Conservation (phyloP, 1,140 invertebrate genomes). For the Temnothorax nylanderi region DNA sequence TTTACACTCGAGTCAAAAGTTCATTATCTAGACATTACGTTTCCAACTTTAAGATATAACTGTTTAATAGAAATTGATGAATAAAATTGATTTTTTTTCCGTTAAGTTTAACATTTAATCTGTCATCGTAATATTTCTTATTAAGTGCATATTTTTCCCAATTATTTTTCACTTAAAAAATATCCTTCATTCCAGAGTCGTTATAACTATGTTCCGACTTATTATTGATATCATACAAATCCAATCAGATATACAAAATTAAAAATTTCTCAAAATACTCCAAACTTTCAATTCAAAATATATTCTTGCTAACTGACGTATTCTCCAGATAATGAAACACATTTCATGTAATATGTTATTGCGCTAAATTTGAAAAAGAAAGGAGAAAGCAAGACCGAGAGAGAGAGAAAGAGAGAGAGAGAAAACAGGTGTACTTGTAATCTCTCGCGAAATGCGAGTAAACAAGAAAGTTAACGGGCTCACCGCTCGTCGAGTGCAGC, state of each 20-base stretch:
- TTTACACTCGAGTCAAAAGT: not conserved
- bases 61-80: not conserved
- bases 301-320: not conserved
- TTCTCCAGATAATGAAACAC: not conserved
- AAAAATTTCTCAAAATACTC: not conserved
- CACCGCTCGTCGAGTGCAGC: conserved; percentile 81
- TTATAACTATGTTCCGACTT: not conserved
- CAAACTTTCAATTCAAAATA: not conserved
- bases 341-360: not conserved
- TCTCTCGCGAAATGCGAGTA: conserved; percentile 81
- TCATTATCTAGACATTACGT: not conserved
- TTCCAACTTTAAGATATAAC: not conserved
- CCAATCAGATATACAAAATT: not conserved
- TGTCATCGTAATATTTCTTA: not conserved
- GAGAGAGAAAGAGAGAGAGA: conserved; percentile 57
- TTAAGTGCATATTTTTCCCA: not conserved
- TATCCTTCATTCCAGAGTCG: not conserved
- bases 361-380: not conserved
- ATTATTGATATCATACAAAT: not conserved
- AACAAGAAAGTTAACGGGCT: conserved; percentile 82
- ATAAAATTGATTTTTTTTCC: not conserved
- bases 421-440: conserved; percentile 82
- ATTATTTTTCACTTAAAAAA: not conserved
- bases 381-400: not conserved
- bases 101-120: not conserved